phyloP scores from a whole-genome alignment of 2,797 vertebrate species.

The Benthosema pterotum region DNA sequence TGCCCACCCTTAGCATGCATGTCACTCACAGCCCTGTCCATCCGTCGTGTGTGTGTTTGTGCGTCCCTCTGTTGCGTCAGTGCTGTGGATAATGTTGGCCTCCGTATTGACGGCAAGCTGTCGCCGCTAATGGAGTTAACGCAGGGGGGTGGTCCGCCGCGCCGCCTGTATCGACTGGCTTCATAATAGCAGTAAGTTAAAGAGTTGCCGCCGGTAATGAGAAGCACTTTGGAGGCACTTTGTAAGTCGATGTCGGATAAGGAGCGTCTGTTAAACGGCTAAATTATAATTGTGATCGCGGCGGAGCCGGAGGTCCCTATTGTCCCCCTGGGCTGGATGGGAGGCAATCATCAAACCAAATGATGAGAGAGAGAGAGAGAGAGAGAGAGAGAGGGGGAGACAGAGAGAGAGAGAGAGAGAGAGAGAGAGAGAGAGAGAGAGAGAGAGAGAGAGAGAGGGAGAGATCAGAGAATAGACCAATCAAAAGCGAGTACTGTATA shows the following conservation, averaged over 20 bases:
- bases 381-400: conserved; percentile 48
- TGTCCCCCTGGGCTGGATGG: conserved; percentile 68
- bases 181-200: conserved; percentile 78
- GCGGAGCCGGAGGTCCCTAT: conserved; percentile 72
- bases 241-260: no score
- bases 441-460: no score
- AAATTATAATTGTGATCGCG: no score
- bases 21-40: no score
- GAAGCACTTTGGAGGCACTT: no score
- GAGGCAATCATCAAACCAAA: conserved; percentile 80
- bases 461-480: neutral
- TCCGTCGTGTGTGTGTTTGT: no score
- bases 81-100: conserved; percentile 74
- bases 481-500: no score
- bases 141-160: conserved; percentile 66
- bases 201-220: conserved; percentile 79
- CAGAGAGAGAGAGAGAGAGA: neutral
- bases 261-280: no score
- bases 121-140: conserved; percentile 71
- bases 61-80: conserved; percentile 59
- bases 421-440: neutral
- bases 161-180: conserved; percentile 76
- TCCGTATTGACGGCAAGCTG: conserved; percentile 52
- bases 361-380: conserved; percentile 27
- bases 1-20: no score